phyloP scores from a whole-genome alignment of 2,888 invertebrate genomes.

The Formica aserva region DNA sequence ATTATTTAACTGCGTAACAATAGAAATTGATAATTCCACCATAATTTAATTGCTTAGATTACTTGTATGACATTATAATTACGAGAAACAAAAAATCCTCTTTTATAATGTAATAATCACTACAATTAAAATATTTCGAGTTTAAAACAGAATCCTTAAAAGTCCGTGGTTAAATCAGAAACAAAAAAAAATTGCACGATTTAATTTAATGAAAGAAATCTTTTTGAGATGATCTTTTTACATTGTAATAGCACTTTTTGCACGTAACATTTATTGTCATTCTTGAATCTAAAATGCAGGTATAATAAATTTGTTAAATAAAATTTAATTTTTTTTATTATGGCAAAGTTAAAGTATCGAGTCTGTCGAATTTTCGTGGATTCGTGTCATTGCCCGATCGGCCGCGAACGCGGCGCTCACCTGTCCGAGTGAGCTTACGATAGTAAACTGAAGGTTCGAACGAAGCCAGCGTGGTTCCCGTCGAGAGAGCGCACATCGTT shows the following conservation, averaged over 20 bases:
- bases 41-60: constrained; percentile 14
- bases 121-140: not conserved
- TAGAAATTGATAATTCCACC: not conserved
- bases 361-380: constrained; percentile 34
- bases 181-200: not conserved
- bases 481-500: constrained; percentile 64
- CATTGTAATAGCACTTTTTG: not conserved
- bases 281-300: not conserved
- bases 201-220: not conserved
- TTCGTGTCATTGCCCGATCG: constrained; percentile 30
- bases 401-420: constrained; percentile 62
- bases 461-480: constrained; percentile 64
- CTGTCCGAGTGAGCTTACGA: constrained; percentile 77
- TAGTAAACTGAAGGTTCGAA: constrained; percentile 78
- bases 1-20: not conserved
- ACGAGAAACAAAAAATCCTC: not conserved
- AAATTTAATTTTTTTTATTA: constrained; percentile 5
- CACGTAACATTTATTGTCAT: not conserved
- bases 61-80: not conserved
- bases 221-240: not conserved
- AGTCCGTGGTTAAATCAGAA: not conserved
- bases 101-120: not conserved
- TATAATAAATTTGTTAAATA: not conserved
- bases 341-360: constrained; percentile 17
- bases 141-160: not conserved